These are phyloP conservation scores for Leptatherina wallacei DNA, from an alignment of 2,797 vertebrate genomes.

Conservation along the genomic window DNA sequence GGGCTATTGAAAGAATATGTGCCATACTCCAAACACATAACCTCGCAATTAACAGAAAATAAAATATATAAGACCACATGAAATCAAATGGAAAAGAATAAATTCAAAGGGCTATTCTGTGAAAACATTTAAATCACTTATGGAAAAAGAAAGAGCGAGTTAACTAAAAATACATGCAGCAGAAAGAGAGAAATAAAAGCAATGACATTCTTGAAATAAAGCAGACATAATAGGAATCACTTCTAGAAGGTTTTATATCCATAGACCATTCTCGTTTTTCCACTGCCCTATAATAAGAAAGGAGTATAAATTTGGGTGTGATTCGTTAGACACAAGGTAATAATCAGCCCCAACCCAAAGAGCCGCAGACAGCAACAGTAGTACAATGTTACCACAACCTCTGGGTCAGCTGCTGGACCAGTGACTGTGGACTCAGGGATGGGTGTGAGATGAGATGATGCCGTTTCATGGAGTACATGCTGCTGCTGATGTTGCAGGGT, in stretches of 20 bases:
- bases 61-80: constrained; percentile 4
- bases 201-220: not conserved
- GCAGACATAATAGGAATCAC: constrained; percentile 5
- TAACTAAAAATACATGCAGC: not conserved
- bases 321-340: constrained; percentile 50
- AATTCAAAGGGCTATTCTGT: not conserved
- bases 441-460: constrained; percentile 63
- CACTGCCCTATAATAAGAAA: constrained; percentile 22
- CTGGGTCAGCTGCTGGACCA: constrained; percentile 60
- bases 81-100: constrained; percentile 15
- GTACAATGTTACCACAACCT: constrained; percentile 77
- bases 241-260: not conserved
- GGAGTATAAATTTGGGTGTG: constrained; percentile 19
- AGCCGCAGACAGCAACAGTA: constrained; percentile 51
- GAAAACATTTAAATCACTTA: not conserved
- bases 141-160: not conserved
- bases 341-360: constrained; percentile 50
- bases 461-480: constrained; percentile 58
- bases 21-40: not conserved
- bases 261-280: constrained; percentile 5
- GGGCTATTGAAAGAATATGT: not conserved
- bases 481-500: constrained; percentile 60
- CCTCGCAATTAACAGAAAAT: not conserved
- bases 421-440: constrained; percentile 68
- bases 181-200: constrained; percentile 20